Conservation (phyloP, 2,888 invertebrate genomes). For the Chrysolina americana region DNA sequence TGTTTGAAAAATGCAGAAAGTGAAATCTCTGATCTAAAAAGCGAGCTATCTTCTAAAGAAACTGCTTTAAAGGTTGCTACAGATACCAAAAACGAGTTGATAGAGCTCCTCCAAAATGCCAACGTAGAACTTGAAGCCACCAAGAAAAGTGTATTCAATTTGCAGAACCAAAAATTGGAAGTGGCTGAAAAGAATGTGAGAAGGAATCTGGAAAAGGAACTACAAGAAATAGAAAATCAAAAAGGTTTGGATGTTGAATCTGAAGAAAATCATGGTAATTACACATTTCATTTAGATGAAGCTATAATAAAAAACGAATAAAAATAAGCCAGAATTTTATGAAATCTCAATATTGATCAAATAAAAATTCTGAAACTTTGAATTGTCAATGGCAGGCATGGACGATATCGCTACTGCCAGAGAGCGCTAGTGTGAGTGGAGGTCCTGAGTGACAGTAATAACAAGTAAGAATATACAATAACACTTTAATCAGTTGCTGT, state of each 20-base stretch:
- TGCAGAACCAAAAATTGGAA: constrained; percentile 45
- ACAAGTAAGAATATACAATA: too few species aligned
- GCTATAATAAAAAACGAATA: too few species aligned
- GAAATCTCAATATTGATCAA: too few species aligned
- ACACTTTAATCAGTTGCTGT: too few species aligned
- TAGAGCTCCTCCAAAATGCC: constrained; percentile 42
- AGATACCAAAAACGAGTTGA: constrained; percentile 46
- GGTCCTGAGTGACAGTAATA: too few species aligned
- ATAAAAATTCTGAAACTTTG: too few species aligned
- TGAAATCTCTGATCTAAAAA: constrained; percentile 33
- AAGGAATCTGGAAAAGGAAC: constrained; percentile 46
- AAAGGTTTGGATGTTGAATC: constrained; percentile 32
- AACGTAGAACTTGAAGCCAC: constrained; percentile 48
- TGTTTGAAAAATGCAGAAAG: constrained; percentile 18
- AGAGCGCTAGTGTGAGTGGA: too few species aligned
- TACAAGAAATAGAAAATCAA: constrained; percentile 49
- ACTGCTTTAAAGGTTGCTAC: constrained; percentile 40
- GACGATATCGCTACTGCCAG: too few species aligned
- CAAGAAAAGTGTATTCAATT: constrained; percentile 44
- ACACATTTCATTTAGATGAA: neutral
- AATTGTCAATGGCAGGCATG: too few species aligned
- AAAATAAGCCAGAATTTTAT: too few species aligned
- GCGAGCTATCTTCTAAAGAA: constrained; percentile 38
- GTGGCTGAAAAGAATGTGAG: constrained; percentile 43
- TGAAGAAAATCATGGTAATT: constrained; percentile 26